These are phyloP conservation scores for Felis chaus DNA, from an alignment of 2,113 vertebrate species.

Conservation along the genomic window DNA sequence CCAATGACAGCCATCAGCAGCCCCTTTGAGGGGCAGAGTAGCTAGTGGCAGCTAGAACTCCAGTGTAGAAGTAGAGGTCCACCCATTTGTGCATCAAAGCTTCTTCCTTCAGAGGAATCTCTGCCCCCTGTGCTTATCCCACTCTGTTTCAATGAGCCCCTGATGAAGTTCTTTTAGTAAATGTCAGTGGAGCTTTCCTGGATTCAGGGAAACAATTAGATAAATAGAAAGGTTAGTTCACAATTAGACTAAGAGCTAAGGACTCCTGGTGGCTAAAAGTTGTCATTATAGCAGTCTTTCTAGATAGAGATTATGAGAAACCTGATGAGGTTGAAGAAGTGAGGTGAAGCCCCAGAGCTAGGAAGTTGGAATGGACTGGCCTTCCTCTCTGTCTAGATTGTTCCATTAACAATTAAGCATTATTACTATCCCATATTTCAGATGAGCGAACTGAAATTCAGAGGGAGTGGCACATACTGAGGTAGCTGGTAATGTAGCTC, in stretches of 20 bases:
- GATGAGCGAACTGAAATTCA: not conserved
- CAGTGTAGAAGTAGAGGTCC: not conserved
- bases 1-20: not conserved
- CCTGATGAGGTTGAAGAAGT: not conserved
- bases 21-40: not conserved
- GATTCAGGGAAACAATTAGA: slow-evolving; percentile 41
- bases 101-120: not conserved
- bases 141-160: slow-evolving; percentile 27
- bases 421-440: slow-evolving; percentile 26
- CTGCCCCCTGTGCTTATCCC: not conserved
- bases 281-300: not conserved
- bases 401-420: not conserved
- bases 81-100: not conserved
- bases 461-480: not conserved
- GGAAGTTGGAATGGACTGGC: not conserved
- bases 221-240: not conserved
- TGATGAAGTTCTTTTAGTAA: slow-evolving; percentile 12
- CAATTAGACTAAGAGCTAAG: slow-evolving; percentile 5
- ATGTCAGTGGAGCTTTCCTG: not conserved
- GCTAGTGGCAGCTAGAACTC: not conserved
- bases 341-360: not conserved
- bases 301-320: not conserved
- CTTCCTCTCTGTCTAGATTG: not conserved
- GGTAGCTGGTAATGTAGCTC: not conserved
- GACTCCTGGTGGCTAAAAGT: slow-evolving; percentile 50